Evolutionary conservation across 2,888 invertebrate species (phyloP), one percentile per base, ranked within the genome.

Genomic region (Eupithecia dodoneata): DNA sequence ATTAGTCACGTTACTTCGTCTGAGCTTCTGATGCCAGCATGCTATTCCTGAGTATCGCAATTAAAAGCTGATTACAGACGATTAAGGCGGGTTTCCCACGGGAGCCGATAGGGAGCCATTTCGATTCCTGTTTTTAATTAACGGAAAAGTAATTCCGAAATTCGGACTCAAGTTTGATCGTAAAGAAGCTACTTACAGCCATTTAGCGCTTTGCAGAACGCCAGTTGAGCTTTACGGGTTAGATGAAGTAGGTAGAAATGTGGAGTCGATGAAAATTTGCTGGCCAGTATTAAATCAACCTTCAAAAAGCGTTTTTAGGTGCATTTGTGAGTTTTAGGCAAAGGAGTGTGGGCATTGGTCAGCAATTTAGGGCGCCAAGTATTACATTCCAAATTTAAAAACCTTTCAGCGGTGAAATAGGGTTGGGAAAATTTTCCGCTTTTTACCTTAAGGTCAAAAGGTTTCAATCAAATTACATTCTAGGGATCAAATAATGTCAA

Each of bases 21-120:
- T 30, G 30, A 30, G 30, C 30, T 18, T 47, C 45, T 45, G 30
- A 70, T 12, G 18, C 13, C 52, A 30, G n/a, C 71, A 66, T 65
- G 65, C 18, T 75, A 82, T 87, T 87, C 84, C 81, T 86, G 86
- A 83, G 83, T 78, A 77, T 77, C 80, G 80, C 85, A 87, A 87
- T 88, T 89, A 87, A 87, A 88, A 84, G 79, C 80, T 74, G 79
- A 79, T 79, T 79, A 79, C 79, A 65, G 76, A 41, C 81, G 81
- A 86, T 88, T 87, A 86, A 79, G 76, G 74, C 79, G 74, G 69
- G 79, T 75, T 75, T 83, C 83, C 80, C 85, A 84, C 80, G 84
- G 82, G 78, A 79, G 79, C 71, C 78, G 78, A 81, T 81, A 78
- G 76, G 30, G 10, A 63, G 78, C 73, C 79, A 67, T 78, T 81